Evolutionary conservation across 37 sponge, comb jelly and placozoan genomes (phyloP).

Genomic region (Lycopodina hypogea): DNA sequence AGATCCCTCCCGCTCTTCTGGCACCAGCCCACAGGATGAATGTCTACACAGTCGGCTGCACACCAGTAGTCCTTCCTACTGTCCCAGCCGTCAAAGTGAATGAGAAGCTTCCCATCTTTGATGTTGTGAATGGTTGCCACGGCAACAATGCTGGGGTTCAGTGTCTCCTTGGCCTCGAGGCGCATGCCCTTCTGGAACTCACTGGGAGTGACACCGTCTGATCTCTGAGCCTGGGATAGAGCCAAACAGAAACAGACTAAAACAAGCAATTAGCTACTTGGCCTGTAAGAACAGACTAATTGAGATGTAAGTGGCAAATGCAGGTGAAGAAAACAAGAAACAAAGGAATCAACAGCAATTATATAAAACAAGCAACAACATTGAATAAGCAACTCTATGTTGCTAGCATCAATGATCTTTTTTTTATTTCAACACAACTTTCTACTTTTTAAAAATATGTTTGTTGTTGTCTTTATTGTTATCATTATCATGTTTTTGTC

Average conservation of each 20-base stretch:
- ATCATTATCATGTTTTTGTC: background rate
- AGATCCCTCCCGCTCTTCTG: slow-evolving; percentile 13
- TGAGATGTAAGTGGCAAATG: too few relatives aligned
- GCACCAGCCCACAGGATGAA: slow-evolving; percentile 75
- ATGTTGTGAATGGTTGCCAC: slow-evolving; percentile 72
- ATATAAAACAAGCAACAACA: too few relatives aligned
- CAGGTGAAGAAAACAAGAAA: too few relatives aligned
- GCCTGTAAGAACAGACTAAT: background rate
- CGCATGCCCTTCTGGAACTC: slow-evolving; percentile 50
- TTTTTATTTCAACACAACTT: too few relatives aligned
- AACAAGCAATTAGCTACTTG: background rate
- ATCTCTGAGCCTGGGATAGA: slow-evolving; percentile 13
- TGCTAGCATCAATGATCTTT: too few relatives aligned
- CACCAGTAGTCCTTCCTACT: slow-evolving; percentile 77
- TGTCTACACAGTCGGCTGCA: slow-evolving; percentile 41
- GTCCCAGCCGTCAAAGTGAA: slow-evolving; percentile 86
- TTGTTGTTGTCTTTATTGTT: too few relatives aligned
- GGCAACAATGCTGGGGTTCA: slow-evolving; percentile 63
- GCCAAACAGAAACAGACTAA: too few relatives aligned
- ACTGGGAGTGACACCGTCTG: background rate
- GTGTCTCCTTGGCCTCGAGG: slow-evolving; percentile 76
- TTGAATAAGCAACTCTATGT: too few relatives aligned
- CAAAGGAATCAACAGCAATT: too few relatives aligned
- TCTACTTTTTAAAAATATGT: too few relatives aligned
- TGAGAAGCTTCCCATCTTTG: slow-evolving; percentile 48